A percentile compares a stretch with the other conserved stretches of the same genome.
Conservation (phyloP, 2,113 vertebrate species). For the Tylochromis polylepis region DNA sequence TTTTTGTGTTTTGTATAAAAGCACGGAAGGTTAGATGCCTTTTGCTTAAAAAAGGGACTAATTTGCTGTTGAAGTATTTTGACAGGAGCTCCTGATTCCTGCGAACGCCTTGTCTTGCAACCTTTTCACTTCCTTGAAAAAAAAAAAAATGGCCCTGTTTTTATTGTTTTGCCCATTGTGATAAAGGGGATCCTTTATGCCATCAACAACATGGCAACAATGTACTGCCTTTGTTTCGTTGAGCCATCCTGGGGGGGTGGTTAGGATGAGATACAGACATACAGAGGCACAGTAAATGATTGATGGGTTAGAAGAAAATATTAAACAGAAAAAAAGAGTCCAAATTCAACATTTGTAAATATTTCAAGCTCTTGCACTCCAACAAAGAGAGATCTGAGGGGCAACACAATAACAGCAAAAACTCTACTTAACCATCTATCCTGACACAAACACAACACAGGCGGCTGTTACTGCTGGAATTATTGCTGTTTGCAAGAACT, state of each 20-base stretch:
- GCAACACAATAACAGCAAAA: slow-evolving; percentile 44
- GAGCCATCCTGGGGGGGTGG: slow-evolving; percentile 45
- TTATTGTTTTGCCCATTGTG: slow-evolving; percentile 45
- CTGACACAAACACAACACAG: slow-evolving; percentile 20
- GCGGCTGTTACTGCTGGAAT: slow-evolving; percentile 7
- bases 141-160: slow-evolving; percentile 7
- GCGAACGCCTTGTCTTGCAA: slow-evolving; percentile 30
- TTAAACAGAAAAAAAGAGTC: slow-evolving; percentile 15
- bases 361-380: slow-evolving; percentile 60
- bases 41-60: slow-evolving; percentile 20
- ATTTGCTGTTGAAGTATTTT: slow-evolving; percentile 26
- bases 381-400: slow-evolving; percentile 55
- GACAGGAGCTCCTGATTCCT: slow-evolving; percentile 2
- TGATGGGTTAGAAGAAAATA: slow-evolving; percentile 52
- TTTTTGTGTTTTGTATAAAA: slow-evolving; percentile 36
- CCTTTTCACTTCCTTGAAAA: slow-evolving; percentile 33
- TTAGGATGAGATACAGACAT: slow-evolving; percentile 42
- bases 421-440: slow-evolving; percentile 26
- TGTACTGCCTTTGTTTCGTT: slow-evolving; percentile 50
- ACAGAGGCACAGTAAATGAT: slow-evolving; percentile 38
- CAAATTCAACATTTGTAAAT: slow-evolving; percentile 61
- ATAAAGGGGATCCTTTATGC: slow-evolving; percentile 60
- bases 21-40: slow-evolving; percentile 28
- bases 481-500: not conserved
- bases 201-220: slow-evolving; percentile 48